Evolutionary conservation across 2,797 vertebrate species (phyloP), one percentile per base, ranked within the genome.

Genomic region (Danio jaintianensis): DNA sequence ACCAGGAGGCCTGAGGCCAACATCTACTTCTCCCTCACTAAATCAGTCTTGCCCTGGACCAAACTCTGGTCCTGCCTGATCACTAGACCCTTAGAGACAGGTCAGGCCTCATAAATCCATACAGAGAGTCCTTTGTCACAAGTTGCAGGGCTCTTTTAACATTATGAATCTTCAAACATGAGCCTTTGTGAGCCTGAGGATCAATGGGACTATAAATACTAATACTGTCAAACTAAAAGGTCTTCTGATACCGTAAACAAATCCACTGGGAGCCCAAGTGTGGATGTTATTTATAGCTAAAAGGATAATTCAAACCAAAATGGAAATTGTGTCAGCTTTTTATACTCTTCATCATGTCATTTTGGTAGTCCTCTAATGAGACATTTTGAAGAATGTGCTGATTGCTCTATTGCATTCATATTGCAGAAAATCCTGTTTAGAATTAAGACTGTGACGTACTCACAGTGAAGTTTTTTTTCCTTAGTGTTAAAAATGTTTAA

Each of bases 11-110:
- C 67, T 20, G 78, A 62, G 82, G 84, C 74, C 81, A 75, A 55
- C 55, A 48, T 69, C 62, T 77, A 71, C 72, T 74, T 72, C 66
- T 69, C 43, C 78, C 61, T 70, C 75, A 76, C 69, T 84, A 83
- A 84, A 86, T 86, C 83, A 83, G 71, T 62, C 59, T 69, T 68
- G 45, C 36, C 69, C 78, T 77, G 47, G 80, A 78, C 76, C 78
- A 71, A 73, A 50, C 47, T 36, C 40, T 58, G 53, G 78, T 64
- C 71, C 58, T 66, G 67, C 58, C 61, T 83, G 69, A 83, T 81
- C 85, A 40, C 79, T 67, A 42, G 69, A 70, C 64, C 68, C 74
- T 71, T 63, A 58, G 71, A 79, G 67, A 79, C 61, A 48, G 47
- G 11, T 55, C 66, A 79, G 81, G 48, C 56, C 59, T 79, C 82